Conservation (phyloP, 2,113 vertebrate species). For the Hippocampus guttulatus region DNA sequence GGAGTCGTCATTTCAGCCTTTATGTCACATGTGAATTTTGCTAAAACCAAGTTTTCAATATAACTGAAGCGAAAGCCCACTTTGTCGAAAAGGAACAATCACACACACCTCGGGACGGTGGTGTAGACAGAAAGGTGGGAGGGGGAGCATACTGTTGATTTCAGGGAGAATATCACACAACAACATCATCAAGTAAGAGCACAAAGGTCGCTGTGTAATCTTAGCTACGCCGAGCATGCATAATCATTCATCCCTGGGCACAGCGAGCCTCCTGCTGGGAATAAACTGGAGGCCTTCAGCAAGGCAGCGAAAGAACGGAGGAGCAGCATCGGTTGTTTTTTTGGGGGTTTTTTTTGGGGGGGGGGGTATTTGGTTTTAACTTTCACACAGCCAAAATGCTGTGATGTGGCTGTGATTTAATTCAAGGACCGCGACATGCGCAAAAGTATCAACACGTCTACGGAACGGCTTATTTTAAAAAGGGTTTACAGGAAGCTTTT, state of each 20-base stretch:
- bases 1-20: conserved; percentile 25
- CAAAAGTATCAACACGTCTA: conserved; percentile 41
- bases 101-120: conserved; percentile 39
- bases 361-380: not conserved
- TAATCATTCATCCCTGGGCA: conserved; percentile 81
- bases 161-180: conserved; percentile 67
- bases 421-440: conserved; percentile 31
- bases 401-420: conserved; percentile 54
- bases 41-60: conserved; percentile 35
- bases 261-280: conserved; percentile 70
- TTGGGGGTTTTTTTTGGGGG: not conserved
- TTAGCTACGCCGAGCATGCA: conserved; percentile 80
- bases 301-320: conserved; percentile 27
- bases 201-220: conserved; percentile 85
- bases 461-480: conserved; percentile 35
- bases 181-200: conserved; percentile 81
- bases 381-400: conserved; percentile 39
- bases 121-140: conserved; percentile 33
- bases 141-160: conserved; percentile 63
- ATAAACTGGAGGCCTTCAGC: conserved; percentile 75
- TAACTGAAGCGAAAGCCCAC: conserved; percentile 23
- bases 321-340: conserved; percentile 17
- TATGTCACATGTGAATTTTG: conserved; percentile 17
- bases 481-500: conserved; percentile 33
- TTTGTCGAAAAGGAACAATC: not conserved